Conservation (phyloP, 2,797 vertebrate genomes). For the Arctocebus calabarensis region DNA sequence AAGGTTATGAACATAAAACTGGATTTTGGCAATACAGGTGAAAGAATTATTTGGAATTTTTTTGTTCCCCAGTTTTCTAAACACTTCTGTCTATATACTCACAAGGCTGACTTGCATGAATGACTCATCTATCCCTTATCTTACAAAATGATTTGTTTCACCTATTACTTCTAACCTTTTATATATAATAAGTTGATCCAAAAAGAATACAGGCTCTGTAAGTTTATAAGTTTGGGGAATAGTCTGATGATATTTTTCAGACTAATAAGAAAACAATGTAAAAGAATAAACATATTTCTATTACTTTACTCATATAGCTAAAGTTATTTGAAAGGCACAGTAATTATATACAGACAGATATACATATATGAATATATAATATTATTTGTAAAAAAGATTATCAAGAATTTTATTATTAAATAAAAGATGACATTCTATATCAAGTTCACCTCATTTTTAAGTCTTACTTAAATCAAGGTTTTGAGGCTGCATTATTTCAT, state of each 20-base stretch:
- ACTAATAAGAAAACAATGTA: not conserved
- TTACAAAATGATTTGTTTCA: not conserved
- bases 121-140: not conserved
- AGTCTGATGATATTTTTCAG: not conserved
- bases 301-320: not conserved
- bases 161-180: not conserved
- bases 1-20: not conserved
- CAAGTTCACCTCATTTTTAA: not conserved
- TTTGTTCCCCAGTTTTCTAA: not conserved
- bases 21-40: not conserved
- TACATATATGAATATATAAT: not conserved
- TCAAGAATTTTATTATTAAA: not conserved
- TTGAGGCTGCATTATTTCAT: not conserved
- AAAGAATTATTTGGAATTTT: not conserved
- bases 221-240: not conserved
- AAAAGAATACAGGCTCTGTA: not conserved
- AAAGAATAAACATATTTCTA: not conserved
- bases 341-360: not conserved
- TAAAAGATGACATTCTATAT: not conserved
- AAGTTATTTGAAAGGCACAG: not conserved
- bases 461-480: not conserved
- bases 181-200: not conserved
- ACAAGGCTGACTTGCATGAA: not conserved
- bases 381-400: not conserved
- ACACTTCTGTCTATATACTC: not conserved